Conservation (phyloP, 1,140 invertebrate species). For the Pantala flavescens region DNA sequence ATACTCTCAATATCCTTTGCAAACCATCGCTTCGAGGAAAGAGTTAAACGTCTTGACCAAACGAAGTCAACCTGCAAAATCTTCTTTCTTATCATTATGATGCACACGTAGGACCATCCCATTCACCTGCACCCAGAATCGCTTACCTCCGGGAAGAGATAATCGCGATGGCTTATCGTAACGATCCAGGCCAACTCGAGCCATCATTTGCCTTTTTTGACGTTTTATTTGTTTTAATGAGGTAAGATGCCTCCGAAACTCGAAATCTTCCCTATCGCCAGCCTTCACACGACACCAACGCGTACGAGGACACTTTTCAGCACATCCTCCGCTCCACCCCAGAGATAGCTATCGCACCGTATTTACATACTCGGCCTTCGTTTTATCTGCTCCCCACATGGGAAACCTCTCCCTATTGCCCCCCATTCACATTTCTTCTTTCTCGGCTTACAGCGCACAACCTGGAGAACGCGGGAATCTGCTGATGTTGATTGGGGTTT, state of each 20-base stretch:
- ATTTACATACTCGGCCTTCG: not conserved
- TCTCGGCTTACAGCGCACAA: not conserved
- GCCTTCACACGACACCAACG: not conserved
- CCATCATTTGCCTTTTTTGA: not conserved
- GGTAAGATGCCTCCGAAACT: not conserved
- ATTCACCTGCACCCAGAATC: too few species aligned
- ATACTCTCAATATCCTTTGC: too few species aligned
- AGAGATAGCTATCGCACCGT: not conserved
- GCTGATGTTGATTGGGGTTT: not conserved
- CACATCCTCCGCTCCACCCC: not conserved
- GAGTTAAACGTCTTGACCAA: too few species aligned
- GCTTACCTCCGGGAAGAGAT: not conserved
- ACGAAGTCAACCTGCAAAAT: too few species aligned
- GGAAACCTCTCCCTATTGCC: not conserved
- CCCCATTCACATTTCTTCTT: not conserved
- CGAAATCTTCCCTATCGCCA: not conserved
- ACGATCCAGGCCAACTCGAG: not conserved
- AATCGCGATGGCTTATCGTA: not conserved
- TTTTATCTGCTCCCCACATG: not conserved
- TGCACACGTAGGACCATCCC: too few species aligned
- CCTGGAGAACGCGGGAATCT: not conserved
- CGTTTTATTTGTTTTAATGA: not conserved
- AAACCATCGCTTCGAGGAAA: too few species aligned
- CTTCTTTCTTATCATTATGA: too few species aligned
- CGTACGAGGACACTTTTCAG: not conserved